Percentiles rank a stretch among this genome's conserved stretches.
Conservation (phyloP, 2,797 vertebrate genomes). For the Gobionotothen gibberifrons region DNA sequence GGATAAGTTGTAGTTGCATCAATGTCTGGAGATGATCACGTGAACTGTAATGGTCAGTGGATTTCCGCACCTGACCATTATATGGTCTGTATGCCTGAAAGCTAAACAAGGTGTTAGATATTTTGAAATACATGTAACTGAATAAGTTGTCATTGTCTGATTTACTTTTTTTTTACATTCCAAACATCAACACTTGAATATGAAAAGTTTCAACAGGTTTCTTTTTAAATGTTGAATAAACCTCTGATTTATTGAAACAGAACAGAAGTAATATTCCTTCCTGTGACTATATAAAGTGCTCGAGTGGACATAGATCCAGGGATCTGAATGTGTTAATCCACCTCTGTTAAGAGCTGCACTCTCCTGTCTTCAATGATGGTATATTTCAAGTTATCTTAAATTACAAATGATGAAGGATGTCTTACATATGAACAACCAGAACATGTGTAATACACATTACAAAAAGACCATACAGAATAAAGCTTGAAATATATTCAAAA, state of each 20-base stretch:
- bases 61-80: constrained; percentile 70
- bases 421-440: too few species aligned
- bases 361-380: neutral
- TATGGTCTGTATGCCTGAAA: constrained; percentile 69
- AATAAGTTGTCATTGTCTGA: constrained; percentile 52
- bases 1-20: constrained; percentile 41
- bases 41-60: constrained; percentile 65
- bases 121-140: constrained; percentile 47
- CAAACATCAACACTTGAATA: constrained; percentile 68
- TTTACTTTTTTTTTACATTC: constrained; percentile 51
- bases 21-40: constrained; percentile 58
- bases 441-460: too few species aligned
- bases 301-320: neutral
- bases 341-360: neutral
- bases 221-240: constrained; percentile 64
- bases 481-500: too few species aligned
- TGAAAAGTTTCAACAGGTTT: constrained; percentile 44
- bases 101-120: constrained; percentile 43
- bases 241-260: constrained; percentile 44
- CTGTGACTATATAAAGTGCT: constrained; percentile 2
- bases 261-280: neutral
- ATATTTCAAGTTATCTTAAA: neutral
- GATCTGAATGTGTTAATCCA: constrained; percentile 1
- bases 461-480: too few species aligned
- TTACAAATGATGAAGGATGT: neutral